Evolutionary conservation across 2,113 vertebrate species (phyloP).

Genomic region (Psittacula cyanocephala): DNA sequence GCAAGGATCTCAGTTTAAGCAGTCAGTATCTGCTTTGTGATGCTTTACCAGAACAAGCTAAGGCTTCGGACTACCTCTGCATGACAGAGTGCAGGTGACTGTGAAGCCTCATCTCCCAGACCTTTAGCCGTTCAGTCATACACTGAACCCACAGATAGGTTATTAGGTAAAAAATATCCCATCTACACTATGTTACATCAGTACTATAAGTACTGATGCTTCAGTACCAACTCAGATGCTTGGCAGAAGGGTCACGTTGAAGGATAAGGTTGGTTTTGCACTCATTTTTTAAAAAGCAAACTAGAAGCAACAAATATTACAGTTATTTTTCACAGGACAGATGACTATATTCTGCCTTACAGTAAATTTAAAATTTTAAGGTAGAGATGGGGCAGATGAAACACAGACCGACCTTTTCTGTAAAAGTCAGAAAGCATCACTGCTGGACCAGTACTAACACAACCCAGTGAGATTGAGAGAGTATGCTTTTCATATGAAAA

Average conservation of each 20-base stretch:
- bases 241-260: not conserved
- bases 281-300: not conserved
- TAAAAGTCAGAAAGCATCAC: not conserved
- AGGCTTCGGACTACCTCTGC: not conserved
- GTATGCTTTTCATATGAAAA: not conserved
- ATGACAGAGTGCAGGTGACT: not conserved
- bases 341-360: not conserved
- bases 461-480: not conserved
- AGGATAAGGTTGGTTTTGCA: not conserved
- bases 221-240: not conserved
- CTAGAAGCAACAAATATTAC: not conserved
- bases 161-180: not conserved
- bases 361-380: not conserved
- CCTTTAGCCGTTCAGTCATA: not conserved
- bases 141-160: not conserved
- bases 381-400: not conserved
- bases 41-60: not conserved
- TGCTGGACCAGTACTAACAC: not conserved
- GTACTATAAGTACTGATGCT: not conserved
- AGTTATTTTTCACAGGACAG: not conserved
- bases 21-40: not conserved
- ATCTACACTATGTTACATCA: not conserved
- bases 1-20: not conserved
- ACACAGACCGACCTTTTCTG: not conserved
- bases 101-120: not conserved